Evolutionary conservation across 1,140 invertebrate species (phyloP).

Genomic region (Zaprionus africanus): DNA sequence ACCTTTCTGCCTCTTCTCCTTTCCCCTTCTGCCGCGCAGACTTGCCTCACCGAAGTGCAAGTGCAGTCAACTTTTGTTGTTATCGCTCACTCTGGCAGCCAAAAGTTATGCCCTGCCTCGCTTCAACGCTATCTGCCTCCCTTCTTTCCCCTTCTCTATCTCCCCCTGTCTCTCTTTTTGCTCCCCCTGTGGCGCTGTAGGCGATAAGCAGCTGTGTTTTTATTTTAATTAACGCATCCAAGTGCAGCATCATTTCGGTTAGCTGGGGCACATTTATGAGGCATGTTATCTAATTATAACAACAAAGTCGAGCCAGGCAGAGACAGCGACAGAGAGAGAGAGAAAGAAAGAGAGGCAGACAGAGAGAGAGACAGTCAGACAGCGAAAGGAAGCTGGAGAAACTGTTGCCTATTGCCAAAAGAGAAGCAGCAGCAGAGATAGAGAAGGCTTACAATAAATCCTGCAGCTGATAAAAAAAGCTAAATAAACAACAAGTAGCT

Average conservation of each 20-base stretch:
- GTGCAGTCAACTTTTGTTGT: slow-evolving; percentile 7
- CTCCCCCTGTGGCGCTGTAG: slow-evolving; percentile 12
- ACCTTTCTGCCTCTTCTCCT: not conserved
- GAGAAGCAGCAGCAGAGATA: not conserved
- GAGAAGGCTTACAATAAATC: not conserved
- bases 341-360: not conserved
- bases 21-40: not conserved
- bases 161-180: not conserved
- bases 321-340: slow-evolving; percentile 1
- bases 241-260: slow-evolving; percentile 30
- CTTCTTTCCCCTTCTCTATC: too few species aligned
- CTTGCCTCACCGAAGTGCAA: not conserved
- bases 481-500: not conserved
- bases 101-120: not conserved
- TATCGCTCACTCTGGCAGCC: slow-evolving; percentile 5
- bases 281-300: slow-evolving; percentile 71
- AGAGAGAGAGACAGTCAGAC: not conserved
- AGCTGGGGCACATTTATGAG: slow-evolving; percentile 39
- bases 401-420: not conserved
- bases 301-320: slow-evolving; percentile 23
- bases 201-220: slow-evolving; percentile 58
- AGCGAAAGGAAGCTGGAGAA: not conserved
- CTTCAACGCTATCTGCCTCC: not conserved
- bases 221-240: slow-evolving; percentile 75
- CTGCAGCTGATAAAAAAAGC: not conserved